These are phyloP conservation scores for Gambusia holbrooki DNA, from an alignment of 2,113 vertebrate genomes.

Conservation along the genomic window DNA sequence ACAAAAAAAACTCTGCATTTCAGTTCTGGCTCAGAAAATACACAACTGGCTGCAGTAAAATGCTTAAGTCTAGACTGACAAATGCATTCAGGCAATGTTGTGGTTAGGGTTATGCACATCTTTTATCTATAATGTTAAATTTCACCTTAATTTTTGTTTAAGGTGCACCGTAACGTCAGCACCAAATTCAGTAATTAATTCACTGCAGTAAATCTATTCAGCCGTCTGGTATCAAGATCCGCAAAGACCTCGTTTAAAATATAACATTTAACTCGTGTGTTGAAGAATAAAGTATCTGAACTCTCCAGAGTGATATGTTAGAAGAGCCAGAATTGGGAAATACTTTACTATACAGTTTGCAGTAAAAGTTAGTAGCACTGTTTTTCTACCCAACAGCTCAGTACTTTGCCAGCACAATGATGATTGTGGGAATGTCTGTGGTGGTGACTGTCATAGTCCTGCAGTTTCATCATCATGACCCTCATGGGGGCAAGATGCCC, in stretches of 20 bases:
- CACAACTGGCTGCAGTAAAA: not conserved
- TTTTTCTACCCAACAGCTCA: slow-evolving; percentile 80
- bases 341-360: not conserved
- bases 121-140: not conserved
- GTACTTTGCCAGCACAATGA: slow-evolving; percentile 94
- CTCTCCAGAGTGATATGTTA: not conserved
- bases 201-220: not conserved
- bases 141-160: not conserved
- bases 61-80: not conserved
- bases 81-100: not conserved
- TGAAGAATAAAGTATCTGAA: not conserved
- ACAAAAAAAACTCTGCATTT: not conserved
- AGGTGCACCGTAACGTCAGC: not conserved
- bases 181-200: not conserved
- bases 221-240: too few relatives aligned
- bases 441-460: slow-evolving; percentile 91
- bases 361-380: not conserved
- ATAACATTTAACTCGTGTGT: not conserved
- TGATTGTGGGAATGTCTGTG: slow-evolving; percentile 91
- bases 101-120: not conserved
- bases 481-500: slow-evolving; percentile 92
- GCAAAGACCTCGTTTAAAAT: too few relatives aligned
- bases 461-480: slow-evolving; percentile 92
- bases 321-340: not conserved
- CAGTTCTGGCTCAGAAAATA: not conserved